Percentiles rank a stretch among this genome's conserved stretches.
phyloP scores from a whole-genome alignment of 2,113 vertebrate genomes.

The Dasyprocta punctata region DNA sequence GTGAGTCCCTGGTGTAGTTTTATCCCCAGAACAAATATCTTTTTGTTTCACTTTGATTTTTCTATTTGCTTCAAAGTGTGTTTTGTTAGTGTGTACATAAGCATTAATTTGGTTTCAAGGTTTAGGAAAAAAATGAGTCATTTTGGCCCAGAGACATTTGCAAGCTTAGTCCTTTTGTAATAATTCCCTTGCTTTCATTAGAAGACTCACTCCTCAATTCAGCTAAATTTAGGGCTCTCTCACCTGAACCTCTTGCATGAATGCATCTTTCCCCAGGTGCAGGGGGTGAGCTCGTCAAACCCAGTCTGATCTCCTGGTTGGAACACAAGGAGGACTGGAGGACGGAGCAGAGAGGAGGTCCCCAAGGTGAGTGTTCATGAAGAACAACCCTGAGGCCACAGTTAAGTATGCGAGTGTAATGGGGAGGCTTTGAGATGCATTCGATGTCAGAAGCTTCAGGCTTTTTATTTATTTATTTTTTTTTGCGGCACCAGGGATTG shows the following conservation, averaged over 20 bases:
- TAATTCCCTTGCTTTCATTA: neutral
- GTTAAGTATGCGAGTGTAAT: neutral
- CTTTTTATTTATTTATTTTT: neutral
- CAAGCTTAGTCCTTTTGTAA: neutral
- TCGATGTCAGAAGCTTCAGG: neutral
- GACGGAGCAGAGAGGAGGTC: neutral
- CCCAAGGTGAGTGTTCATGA: neutral
- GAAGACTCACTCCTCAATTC: neutral
- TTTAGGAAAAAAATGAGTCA: neutral
- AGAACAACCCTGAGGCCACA: neutral
- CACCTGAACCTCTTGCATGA: neutral
- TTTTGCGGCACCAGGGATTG: neutral
- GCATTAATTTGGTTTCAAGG: neutral
- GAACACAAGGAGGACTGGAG: neutral
- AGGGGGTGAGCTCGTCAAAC: constrained; percentile 25
- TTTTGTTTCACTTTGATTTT: neutral
- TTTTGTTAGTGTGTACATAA: neutral
- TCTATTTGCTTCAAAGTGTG: neutral
- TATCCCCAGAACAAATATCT: neutral
- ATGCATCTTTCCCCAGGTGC: neutral
- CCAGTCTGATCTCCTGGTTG: constrained; percentile 43
- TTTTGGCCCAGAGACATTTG: neutral
- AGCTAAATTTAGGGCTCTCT: neutral
- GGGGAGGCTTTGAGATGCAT: neutral
- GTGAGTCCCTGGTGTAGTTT: neutral